Conservation (phyloP, 2,888 invertebrate genomes). For the Itoplectis maculator region DNA sequence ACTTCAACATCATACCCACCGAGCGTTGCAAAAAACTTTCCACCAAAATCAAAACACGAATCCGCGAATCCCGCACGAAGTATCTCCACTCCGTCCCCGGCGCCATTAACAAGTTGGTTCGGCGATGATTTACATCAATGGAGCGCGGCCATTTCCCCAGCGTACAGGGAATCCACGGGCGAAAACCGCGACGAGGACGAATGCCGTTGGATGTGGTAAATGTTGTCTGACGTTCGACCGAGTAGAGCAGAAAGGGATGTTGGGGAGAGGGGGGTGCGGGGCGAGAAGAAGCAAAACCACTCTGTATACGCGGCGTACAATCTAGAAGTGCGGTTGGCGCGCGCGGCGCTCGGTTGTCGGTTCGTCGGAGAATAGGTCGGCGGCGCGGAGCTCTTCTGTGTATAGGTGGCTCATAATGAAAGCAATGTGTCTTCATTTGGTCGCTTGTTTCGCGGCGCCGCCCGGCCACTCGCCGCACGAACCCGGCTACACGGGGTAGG, state of each 20-base stretch:
- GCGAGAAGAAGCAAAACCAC: slow-evolving; percentile 52
- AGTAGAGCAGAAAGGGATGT: neutral
- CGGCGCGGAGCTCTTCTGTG: slow-evolving; percentile 15
- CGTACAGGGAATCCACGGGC: neutral
- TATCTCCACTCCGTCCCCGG: neutral
- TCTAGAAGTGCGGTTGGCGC: slow-evolving; percentile 14
- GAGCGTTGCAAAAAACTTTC: too few relatives aligned
- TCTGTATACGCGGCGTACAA: slow-evolving; percentile 33
- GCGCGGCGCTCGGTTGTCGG: slow-evolving; percentile 37
- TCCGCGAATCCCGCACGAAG: neutral
- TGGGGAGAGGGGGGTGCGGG: neutral
- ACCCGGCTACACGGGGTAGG: slow-evolving; percentile 49
- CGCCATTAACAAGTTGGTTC: neutral
- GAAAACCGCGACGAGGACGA: slow-evolving; percentile 20
- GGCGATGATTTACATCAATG: neutral
- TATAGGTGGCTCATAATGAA: slow-evolving; percentile 79
- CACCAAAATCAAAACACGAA: too few relatives aligned
- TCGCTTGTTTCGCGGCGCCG: slow-evolving; percentile 79
- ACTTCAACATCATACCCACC: too few relatives aligned
- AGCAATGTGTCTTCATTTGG: slow-evolving; percentile 83
- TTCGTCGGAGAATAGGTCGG: slow-evolving; percentile 49
- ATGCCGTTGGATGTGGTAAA: slow-evolving; percentile 51
- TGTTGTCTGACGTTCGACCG: slow-evolving; percentile 54
- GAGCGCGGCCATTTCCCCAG: neutral
- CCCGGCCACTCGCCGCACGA: slow-evolving; percentile 64